Evolutionary conservation across 2,113 vertebrate species (phyloP).

Genomic region (Cynocephalus volans): DNA sequence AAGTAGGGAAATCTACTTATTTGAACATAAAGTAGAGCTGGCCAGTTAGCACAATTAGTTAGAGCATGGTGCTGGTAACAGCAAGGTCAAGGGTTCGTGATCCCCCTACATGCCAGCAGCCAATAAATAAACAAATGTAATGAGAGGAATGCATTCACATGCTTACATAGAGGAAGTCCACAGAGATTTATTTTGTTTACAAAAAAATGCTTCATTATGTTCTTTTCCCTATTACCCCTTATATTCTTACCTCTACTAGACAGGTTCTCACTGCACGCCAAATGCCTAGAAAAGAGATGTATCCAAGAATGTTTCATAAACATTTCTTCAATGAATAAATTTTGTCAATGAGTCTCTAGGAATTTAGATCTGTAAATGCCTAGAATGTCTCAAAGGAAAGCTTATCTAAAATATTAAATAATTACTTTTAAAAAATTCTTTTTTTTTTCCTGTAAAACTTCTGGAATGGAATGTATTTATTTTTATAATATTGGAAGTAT

Average conservation of each 20-base stretch:
- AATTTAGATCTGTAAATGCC: conserved; percentile 53
- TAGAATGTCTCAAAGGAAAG: conserved; percentile 51
- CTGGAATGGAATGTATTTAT: conserved; percentile 13
- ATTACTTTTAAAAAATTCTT: neutral
- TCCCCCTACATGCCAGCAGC: no score
- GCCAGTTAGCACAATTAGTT: no score
- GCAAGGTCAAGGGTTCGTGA: no score
- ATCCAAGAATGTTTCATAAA: conserved; percentile 43
- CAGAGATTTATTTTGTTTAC: conserved; percentile 57
- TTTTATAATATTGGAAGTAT: conserved; percentile 53
- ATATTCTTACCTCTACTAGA: conserved; percentile 6
- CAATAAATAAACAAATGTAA: neutral
- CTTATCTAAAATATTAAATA: conserved; percentile 13
- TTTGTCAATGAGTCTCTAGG: conserved; percentile 52
- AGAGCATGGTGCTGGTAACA: no score
- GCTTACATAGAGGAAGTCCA: neutral
- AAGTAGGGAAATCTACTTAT: conserved; percentile 13
- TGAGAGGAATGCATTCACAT: neutral
- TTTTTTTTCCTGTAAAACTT: conserved; percentile 21
- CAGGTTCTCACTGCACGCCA: neutral
- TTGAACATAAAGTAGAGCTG: neutral
- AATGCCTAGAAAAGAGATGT: conserved; percentile 22
- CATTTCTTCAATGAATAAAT: conserved; percentile 66
- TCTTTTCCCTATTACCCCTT: neutral
- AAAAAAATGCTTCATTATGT: conserved; percentile 5